Base-by-base conservation (phyloP, 2,113 vertebrate genomes). In the Bufo gargarizans region DNA sequence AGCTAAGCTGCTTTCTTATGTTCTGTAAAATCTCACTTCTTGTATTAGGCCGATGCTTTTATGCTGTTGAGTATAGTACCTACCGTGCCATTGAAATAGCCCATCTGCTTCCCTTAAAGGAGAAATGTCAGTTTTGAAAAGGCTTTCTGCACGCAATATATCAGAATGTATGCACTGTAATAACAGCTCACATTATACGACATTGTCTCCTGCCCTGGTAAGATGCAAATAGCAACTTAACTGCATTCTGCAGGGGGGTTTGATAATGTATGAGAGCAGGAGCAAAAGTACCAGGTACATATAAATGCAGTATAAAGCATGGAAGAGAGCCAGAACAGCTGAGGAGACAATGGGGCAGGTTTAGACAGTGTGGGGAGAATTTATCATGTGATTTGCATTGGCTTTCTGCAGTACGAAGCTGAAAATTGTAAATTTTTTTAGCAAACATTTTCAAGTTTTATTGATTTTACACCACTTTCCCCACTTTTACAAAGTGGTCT, bases 31-130 rank as follows among this genome's bases (percentile, higher is more conserved):
- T 45, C 47, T 50, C 19, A 50, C 58, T 50, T 14, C 47, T 65
- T 84, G 47, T 69, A 55, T 17, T 33, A 84, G 53, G 45, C 45
- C 22, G 12, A 50, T 69, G n/a, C 63, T 71, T 71, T 47, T 58
- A 20, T 82, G 17, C 72, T 17, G 8, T 50, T 20, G 45, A 76
- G 43, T 76, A 76, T 50, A 49, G 72, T 82, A 63, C 58, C 59
- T 82, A 82, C 53, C 58, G 80, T 82, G 80, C 80, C 80, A 49
- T 65, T 82, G 58, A 82, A 82, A 49, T 65, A 20, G 43, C 19
- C 80, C 59, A 65, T 82, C 80, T 82, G 80, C 43, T 82, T 6
- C 45, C 61, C 81, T 22, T 83, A 22, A 50, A 83, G 58, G 63
- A 50, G 17, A 50, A 61, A 80, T 59, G 19, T 79, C 7, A 9